Base-by-base conservation (phyloP, 2,113 vertebrate species). In the Atherinomorus stipes region DNA sequence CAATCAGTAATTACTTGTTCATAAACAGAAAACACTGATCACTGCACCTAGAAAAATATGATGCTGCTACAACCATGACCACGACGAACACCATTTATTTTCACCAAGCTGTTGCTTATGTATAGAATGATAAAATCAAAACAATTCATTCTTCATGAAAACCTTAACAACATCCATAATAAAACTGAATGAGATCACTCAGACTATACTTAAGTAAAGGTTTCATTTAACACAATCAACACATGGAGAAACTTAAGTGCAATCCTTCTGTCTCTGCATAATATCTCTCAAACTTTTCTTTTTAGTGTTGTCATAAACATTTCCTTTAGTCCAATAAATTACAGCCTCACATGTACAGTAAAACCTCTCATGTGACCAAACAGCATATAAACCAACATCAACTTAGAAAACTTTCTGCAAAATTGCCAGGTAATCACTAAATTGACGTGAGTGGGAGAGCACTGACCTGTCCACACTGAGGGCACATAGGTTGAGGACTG, bases 391-490 rank as follows among this genome's bases (percentile, higher is more conserved):
- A 34, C 31, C 31, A 34, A 4, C 31, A 34, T 9, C 7, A 34
- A 34, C 8, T 1, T 34, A 34, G 31, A 7, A 31, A 31, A 31
- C 28, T 34, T 7, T 34, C 31, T 6, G 31, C 31, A 34, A 34
- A 34, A 34, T 8, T 34, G 8, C 2, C 50, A 12, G 10, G 23
- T 51, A 3, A 51, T 23, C 54, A 57, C 1, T 57, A 34, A 34
- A 34, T 34, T 34, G 31, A 34, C 5, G 9, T 34, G 10, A 4
- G 0, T 49, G 11, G 51, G 28, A 38, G 1, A 22, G 37, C 25
- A 81, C 57, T 78, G 93, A 99, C 98, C 98, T 99, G 96, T 99
- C 97, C 54, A 99, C 96, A 6, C 98, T 99, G 66, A 99, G 96
- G 34, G 98, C 98, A 5, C 97, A 98, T 87, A 99, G 92, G 81